phyloP scores from a whole-genome alignment of 2,797 vertebrate species.

The Rachycentron canadum region DNA sequence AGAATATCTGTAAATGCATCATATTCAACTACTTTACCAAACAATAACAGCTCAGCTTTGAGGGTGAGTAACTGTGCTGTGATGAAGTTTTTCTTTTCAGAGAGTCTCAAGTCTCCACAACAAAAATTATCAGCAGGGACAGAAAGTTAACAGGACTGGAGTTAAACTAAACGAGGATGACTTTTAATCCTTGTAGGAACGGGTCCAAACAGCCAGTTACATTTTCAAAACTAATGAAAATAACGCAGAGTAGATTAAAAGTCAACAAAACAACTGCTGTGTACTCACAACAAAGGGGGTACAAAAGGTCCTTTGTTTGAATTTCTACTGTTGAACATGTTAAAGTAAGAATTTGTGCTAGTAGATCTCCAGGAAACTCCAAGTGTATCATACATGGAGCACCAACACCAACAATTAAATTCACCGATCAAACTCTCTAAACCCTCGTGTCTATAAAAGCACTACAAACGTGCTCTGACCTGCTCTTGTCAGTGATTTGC shows the following conservation, averaged over 20 bases:
- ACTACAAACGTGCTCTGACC: conserved; percentile 72
- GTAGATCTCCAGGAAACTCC: too few species aligned
- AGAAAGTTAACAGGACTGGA: neutral
- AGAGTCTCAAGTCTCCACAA: neutral
- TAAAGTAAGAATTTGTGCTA: too few species aligned
- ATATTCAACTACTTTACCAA: neutral
- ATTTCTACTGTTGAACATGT: too few species aligned
- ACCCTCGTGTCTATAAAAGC: neutral
- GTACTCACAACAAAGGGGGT: too few species aligned
- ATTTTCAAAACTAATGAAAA: neutral
- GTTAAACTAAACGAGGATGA: neutral
- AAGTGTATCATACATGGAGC: too few species aligned
- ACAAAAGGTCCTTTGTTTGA: too few species aligned
- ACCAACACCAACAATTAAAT: too few species aligned
- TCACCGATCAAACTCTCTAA: too few species aligned
- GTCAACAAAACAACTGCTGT: too few species aligned
- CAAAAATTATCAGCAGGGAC: neutral
- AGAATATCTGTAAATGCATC: neutral
- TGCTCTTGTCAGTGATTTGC: conserved; percentile 97
- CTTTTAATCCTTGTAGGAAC: neutral
- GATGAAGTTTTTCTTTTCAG: too few species aligned
- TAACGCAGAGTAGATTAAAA: too few species aligned
- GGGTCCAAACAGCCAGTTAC: neutral
- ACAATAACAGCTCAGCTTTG: neutral
- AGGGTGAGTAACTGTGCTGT: neutral